phyloP scores from a whole-genome alignment of 2,797 vertebrate species.

The Myotis planiceps region DNA sequence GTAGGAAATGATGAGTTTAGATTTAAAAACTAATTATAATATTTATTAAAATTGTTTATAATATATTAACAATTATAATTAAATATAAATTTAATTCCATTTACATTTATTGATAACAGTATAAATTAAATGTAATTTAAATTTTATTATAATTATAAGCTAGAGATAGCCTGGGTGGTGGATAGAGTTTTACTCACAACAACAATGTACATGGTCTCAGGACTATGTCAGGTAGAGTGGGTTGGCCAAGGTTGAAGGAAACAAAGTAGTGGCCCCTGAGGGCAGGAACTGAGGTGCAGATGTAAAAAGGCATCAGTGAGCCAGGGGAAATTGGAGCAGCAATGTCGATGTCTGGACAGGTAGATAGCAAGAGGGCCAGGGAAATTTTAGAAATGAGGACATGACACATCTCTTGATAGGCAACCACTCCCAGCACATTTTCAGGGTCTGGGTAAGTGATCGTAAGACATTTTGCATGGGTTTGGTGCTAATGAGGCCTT shows the following conservation, averaged over 20 bases:
- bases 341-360: not conserved
- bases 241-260: not conserved
- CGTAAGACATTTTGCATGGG: not conserved
- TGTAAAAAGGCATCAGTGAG: not conserved
- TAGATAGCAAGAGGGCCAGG: not conserved
- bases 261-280: no score
- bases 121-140: not conserved
- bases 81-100: not conserved
- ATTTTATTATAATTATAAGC: not conserved
- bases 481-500: not conserved
- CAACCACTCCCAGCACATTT: not conserved
- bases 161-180: not conserved
- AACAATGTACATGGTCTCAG: no score
- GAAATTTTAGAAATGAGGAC: not conserved
- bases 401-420: no score
- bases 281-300: not conserved
- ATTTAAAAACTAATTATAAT: not conserved
- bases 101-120: not conserved
- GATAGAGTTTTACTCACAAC: not conserved
- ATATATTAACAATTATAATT: not conserved
- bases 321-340: not conserved
- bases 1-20: not conserved
- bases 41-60: not conserved
- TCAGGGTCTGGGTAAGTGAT: not conserved
- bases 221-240: not conserved